A percentile compares a stretch with the other conserved stretches of the same genome.
phyloP scores from a whole-genome alignment of 2,113 vertebrate species.

The Aix galericulata region DNA sequence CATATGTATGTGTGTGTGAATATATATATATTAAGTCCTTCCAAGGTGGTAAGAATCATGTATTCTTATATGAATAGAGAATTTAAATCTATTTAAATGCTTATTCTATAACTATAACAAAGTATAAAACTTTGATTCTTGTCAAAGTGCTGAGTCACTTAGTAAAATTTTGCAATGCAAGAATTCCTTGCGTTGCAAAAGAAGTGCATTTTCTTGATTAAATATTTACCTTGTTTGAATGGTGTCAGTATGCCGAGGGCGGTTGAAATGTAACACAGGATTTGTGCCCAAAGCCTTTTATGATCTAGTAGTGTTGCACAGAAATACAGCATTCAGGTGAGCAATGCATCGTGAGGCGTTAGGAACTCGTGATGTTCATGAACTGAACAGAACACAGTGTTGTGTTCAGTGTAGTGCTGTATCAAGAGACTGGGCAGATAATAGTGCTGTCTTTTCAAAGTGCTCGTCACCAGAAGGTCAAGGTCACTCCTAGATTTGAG shows the following conservation, averaged over 20 bases:
- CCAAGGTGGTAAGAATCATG: neutral
- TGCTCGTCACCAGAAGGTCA: neutral
- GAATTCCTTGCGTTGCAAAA: neutral
- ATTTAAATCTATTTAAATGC: neutral
- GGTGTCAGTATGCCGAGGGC: neutral
- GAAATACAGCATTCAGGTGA: neutral
- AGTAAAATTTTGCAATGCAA: neutral
- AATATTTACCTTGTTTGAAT: constrained; percentile 1
- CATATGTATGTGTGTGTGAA: neutral
- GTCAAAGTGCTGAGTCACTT: neutral
- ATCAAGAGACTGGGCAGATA: neutral
- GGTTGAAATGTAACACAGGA: neutral
- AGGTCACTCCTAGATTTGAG: neutral
- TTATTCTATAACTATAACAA: neutral
- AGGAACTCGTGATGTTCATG: neutral
- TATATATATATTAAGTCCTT: neutral
- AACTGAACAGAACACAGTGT: neutral
- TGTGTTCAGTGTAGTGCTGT: neutral
- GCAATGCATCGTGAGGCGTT: neutral
- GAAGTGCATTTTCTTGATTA: neutral
- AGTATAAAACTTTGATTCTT: neutral
- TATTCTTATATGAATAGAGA: neutral
- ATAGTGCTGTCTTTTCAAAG: neutral
- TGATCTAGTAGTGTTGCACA: neutral
- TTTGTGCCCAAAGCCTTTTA: neutral